These are phyloP conservation scores for Triplophysa bombifrons DNA, from an alignment of 2,797 vertebrate genomes.

Conservation along the genomic window DNA sequence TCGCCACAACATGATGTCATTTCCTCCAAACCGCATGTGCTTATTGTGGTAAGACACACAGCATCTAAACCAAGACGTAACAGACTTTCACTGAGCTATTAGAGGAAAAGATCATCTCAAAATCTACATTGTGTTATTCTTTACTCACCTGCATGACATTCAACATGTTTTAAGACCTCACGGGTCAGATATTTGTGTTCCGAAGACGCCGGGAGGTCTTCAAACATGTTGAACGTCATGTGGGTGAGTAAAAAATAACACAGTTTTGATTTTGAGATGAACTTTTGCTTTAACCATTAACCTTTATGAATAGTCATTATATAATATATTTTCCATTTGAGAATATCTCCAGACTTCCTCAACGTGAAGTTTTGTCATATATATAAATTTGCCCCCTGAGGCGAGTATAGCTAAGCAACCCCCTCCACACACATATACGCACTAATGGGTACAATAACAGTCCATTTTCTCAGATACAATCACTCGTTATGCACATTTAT, in stretches of 20 bases:
- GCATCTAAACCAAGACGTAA: background rate
- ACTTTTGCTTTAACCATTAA: background rate
- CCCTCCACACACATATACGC: background rate
- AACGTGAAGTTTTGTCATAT: background rate
- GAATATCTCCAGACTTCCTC: background rate
- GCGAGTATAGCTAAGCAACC: background rate
- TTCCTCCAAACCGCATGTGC: slow-evolving; percentile 17
- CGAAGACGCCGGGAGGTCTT: too few relatives aligned
- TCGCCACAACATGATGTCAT: slow-evolving; percentile 27
- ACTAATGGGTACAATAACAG: slow-evolving; percentile 13
- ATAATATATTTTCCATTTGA: background rate
- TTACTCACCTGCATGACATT: too few relatives aligned
- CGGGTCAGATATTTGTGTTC: too few relatives aligned
- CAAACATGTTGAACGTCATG: too few relatives aligned
- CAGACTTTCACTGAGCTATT: background rate
- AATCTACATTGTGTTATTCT: too few relatives aligned
- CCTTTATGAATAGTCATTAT: background rate
- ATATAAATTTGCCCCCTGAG: background rate
- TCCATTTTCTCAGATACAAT: slow-evolving; percentile 24
- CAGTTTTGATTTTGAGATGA: too few relatives aligned
- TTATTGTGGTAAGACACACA: slow-evolving; percentile 6
- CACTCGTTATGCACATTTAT: background rate
- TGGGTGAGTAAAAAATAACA: too few relatives aligned
- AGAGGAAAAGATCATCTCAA: too few relatives aligned
- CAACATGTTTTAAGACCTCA: too few relatives aligned